Percentiles rank a stretch among this genome's conserved stretches.
These are phyloP conservation scores for Sylvicola fuscatus DNA, from an alignment of 2,888 invertebrate species.

Conservation along the genomic window DNA sequence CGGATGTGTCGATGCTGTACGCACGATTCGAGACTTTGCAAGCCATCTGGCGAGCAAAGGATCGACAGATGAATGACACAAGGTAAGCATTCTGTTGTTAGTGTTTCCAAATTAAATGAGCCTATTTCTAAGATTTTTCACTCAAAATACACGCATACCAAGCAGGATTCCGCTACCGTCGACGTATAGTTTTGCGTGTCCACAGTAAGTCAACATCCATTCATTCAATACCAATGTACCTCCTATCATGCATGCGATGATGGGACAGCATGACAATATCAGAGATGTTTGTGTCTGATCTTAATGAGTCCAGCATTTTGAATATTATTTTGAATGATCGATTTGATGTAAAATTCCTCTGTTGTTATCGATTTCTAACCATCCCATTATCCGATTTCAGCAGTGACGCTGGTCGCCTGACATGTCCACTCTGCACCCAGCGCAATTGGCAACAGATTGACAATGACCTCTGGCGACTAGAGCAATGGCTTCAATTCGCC, in stretches of 20 bases:
- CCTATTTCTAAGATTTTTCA: too few relatives aligned
- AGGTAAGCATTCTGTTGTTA: constrained; percentile 34
- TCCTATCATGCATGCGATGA: too few relatives aligned
- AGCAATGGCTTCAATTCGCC: constrained; percentile 77
- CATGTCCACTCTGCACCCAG: constrained; percentile 73
- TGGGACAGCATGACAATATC: too few relatives aligned
- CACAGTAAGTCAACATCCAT: too few relatives aligned
- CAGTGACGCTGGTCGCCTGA: constrained; percentile 53
- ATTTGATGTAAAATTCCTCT: constrained; percentile 1
- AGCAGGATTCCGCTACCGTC: too few relatives aligned
- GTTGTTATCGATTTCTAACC: background rate
- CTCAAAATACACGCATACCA: too few relatives aligned
- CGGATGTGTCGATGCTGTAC: constrained; percentile 40
- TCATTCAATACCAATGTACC: too few relatives aligned
- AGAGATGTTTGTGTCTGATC: too few relatives aligned
- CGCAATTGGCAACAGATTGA: constrained; percentile 79
- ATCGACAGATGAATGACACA: constrained; percentile 54
- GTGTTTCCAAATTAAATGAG: background rate
- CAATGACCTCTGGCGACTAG: constrained; percentile 75
- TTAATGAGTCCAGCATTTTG: constrained; percentile 1
- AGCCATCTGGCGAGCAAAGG: constrained; percentile 48
- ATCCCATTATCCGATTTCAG: constrained; percentile 1
- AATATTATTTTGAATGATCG: constrained; percentile 1
- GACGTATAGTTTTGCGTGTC: too few relatives aligned
- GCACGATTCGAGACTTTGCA: constrained; percentile 46